Evolutionary conservation across 1,140 invertebrate species (phyloP), one percentile per base, ranked within the genome.

Genomic region (Heterodera carotae): DNA sequence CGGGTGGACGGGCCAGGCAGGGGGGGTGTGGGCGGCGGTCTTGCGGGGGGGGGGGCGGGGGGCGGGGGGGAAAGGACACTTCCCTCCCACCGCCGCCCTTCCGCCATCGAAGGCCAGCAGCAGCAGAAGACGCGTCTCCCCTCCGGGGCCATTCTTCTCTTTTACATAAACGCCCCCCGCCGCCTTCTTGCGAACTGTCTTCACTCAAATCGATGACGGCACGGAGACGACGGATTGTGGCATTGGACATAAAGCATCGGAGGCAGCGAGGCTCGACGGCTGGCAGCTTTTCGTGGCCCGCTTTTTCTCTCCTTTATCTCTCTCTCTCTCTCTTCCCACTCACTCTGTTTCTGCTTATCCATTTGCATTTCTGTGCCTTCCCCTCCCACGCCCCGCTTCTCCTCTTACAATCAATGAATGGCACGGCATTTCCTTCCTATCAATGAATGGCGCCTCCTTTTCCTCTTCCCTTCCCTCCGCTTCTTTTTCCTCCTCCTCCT

Each of bases 141-240:
- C 62, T 29, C 33, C 39, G 6, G 62, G 62, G n/a, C 8, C 62
- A 66, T 34, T 66, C 22, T 66, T 34, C 62, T 29, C 62, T 10
- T 29, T n/a, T 12, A 31, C 25, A 62, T 10, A 43, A 7, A 43
- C 39, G 39, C 39, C 39, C 39, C 2, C 39, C 39, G 7, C 39
- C 7, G 39, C 48, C 0, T 56, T 56, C 48, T 56, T 56, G 6
- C 39, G n/a, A n/a, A 18, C 15, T 56, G 48, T 56, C 18, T 15
- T 12, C 25, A n/a, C 29, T 29, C n/a, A 29, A 66, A 66, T 66
- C 62, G 62, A 66, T 66, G n/a, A 29, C 12, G 62, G 33, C 62
- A 66, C 62, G 62, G 62, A 34, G 12, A 66, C 27, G 27, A 34
- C 29, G 62, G 22, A 66, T 34, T 66, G 48, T 66, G 48, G 48